Conservation (phyloP, 2,888 invertebrate species). For the Ramazzottius varieornatus region DNA sequence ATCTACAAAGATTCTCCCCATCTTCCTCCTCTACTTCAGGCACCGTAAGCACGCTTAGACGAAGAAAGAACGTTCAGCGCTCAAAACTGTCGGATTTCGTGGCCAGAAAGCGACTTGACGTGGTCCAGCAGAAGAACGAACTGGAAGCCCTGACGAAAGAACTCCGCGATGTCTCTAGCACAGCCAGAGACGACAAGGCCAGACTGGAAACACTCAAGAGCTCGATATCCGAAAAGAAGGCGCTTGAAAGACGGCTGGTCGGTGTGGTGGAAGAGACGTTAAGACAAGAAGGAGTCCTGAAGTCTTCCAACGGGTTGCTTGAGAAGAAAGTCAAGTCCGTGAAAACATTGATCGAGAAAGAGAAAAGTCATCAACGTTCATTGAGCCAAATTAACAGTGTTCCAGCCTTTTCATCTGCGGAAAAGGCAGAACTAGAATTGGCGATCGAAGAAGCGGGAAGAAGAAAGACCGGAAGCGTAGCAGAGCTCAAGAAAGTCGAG, state of each 20-base stretch:
- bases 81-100: neutral
- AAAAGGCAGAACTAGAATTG: too few relatives aligned
- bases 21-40: too few relatives aligned
- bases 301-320: neutral
- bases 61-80: neutral
- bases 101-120: neutral
- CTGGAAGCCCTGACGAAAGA: neutral
- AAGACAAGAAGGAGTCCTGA: neutral
- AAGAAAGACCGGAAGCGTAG: too few relatives aligned
- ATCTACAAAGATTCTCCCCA: too few relatives aligned
- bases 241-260: neutral
- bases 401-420: too few relatives aligned
- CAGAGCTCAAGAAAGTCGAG: too few relatives aligned
- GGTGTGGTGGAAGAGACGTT: neutral
- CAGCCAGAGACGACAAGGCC: neutral
- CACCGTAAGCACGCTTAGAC: too few relatives aligned
- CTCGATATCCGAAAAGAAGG: too few relatives aligned
- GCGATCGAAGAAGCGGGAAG: too few relatives aligned
- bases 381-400: too few relatives aligned
- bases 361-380: too few relatives aligned
- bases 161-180: neutral
- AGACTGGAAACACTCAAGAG: too few relatives aligned
- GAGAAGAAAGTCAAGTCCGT: neutral
- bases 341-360: neutral
- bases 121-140: neutral